phyloP scores from a whole-genome alignment of 2,113 vertebrate genomes.

The Pelobates fuscus region DNA sequence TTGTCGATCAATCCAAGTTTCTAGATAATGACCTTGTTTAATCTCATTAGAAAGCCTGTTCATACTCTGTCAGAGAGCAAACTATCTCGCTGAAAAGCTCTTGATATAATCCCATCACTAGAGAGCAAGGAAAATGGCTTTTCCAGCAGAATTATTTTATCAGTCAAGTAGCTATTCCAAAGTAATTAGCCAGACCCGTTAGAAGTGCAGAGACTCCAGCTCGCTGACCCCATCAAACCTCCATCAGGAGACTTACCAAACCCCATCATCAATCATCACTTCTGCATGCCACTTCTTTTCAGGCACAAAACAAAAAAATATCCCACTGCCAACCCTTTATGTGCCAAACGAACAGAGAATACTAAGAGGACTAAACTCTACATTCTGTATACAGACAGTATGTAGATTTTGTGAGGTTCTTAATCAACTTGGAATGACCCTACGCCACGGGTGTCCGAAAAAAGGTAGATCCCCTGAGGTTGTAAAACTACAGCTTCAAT shows the following conservation, averaged over 20 bases:
- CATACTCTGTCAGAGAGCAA: slow-evolving; percentile 57
- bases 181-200: slow-evolving; percentile 35
- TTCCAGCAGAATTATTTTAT: slow-evolving; percentile 65
- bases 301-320: not conserved
- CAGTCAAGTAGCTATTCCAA: slow-evolving; percentile 54
- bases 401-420: too few relatives aligned
- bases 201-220: not conserved
- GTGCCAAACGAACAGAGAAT: too few relatives aligned
- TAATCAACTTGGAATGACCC: too few relatives aligned
- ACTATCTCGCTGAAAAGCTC: slow-evolving; percentile 62
- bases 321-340: too few relatives aligned
- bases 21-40: slow-evolving; percentile 57
- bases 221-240: slow-evolving; percentile 11
- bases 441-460: too few relatives aligned
- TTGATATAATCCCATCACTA: slow-evolving; percentile 67
- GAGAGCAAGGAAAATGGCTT: slow-evolving; percentile 68
- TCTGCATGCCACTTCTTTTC: not conserved
- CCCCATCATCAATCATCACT: slow-evolving; percentile 18
- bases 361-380: too few relatives aligned
- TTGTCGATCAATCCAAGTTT: slow-evolving; percentile 52
- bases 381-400: too few relatives aligned
- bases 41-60: slow-evolving; percentile 65
- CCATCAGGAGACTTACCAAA: not conserved
- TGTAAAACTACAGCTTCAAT: too few relatives aligned
- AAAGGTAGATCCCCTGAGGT: too few relatives aligned